Evolutionary conservation across 2,797 vertebrate species (phyloP), one percentile per base, ranked within the genome.

Genomic region (Scolopax bukidnonensis): DNA sequence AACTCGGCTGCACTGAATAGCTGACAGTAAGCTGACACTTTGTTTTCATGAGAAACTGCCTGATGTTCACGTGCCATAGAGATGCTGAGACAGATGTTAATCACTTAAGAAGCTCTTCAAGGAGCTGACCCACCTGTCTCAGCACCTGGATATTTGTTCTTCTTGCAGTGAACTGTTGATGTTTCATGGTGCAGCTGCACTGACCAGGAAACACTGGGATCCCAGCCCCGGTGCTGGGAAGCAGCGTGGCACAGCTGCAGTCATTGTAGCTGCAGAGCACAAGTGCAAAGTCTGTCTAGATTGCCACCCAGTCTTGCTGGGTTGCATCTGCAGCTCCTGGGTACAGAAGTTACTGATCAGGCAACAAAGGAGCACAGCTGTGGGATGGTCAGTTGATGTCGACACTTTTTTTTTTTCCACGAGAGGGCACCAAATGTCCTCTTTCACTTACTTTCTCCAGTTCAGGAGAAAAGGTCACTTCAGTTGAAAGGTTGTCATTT

Each of bases 301-400:
- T 12, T 71, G 71, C 71, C 51, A 41, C 24, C 13, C 9, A 4
- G 23, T 11, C 63, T 19, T 17, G 13, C 36, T 43, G 48, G n/a
- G 28, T 15, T 54, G 50, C 41, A 54, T 12, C 59, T 71, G 76
- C 48, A 78, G 38, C 65, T 33, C 38, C 53, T 57, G 50, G 27
- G 16, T 12, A 10, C 75, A 38, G n/a, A 53, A 45, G 11, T 21
- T 20, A 10, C 0, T 7, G 20, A 40, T 4, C 4, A 5, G 54
- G 30, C 27, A n/a, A 12, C 33, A 33, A 30, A 30, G 19, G 17
- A 1, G 1, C 51, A 36, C 21, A 27, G 47, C 16, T 10, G 12
- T 2, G n/a, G 76, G 28, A 18, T 36, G 10, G 10, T 4, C 50
- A 13, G 11, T 28, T 41, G 64, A n/a, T 1, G 6, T 4, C 14